phyloP scores from a whole-genome alignment of 1,140 invertebrate species.

The Sitobion miscanthi region DNA sequence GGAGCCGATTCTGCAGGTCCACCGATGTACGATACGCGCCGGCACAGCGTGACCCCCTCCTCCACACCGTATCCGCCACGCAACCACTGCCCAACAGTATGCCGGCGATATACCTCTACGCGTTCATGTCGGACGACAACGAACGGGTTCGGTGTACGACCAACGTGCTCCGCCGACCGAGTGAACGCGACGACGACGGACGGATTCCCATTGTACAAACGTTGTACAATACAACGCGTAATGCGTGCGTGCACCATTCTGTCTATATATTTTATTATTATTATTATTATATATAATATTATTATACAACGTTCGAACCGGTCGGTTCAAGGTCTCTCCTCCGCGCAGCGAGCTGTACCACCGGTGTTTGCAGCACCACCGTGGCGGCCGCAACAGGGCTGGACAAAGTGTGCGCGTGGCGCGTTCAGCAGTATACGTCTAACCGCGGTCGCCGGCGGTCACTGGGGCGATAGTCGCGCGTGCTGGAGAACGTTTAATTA shows the following conservation, averaged over 20 bases:
- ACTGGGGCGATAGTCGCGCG: neutral
- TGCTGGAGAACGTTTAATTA: neutral
- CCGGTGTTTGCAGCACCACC: neutral
- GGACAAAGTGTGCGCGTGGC: neutral
- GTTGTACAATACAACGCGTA: neutral
- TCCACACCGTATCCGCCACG: too few relatives aligned
- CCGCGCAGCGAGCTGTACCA: neutral
- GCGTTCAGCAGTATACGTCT: neutral
- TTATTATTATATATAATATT: too few relatives aligned
- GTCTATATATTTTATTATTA: neutral
- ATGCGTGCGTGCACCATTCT: neutral
- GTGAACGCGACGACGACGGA: neutral
- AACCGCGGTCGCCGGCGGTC: neutral
- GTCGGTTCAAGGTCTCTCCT: neutral
- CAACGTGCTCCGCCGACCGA: neutral
- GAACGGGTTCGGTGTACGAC: neutral
- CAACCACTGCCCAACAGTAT: too few relatives aligned
- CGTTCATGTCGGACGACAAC: neutral
- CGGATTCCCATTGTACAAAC: neutral
- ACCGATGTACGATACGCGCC: neutral
- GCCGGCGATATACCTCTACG: too few relatives aligned
- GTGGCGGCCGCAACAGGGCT: neutral
- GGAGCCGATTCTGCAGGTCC: neutral
- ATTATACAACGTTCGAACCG: neutral
- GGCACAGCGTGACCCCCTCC: too few relatives aligned